Evolutionary conservation across 2,113 vertebrate genomes (phyloP), one percentile per base, ranked within the genome.

Genomic region (Columba livia): DNA sequence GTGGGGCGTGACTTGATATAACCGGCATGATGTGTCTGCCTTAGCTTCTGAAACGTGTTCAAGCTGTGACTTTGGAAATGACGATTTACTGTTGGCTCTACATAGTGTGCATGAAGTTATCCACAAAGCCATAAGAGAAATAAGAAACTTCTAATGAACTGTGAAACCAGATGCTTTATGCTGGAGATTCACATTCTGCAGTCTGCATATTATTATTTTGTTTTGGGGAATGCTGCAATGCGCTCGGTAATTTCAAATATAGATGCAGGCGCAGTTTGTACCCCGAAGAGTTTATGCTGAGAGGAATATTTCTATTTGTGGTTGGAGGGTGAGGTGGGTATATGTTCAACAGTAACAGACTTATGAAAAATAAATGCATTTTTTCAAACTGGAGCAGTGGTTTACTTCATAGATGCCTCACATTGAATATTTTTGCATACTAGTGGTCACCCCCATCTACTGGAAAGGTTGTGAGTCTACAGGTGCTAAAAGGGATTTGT

Each of bases 91-190:
- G 64, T 56, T 81, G 92, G 51, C 82, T 96, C 70, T 53, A 47
- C 86, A 44, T 7, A 78, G 82, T 25, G 12, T 0, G 3, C 61
- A n/a, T 71, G 60, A 88, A 92, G 69, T 94, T 90, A 64, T 75
- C 90, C 79, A 36, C 79, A 38, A 53, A 92, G 64, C 88, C 65
- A 53, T 94, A 72, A 88, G 88, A 94, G 82, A 29, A 48, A 90
- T 47, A 51, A 71, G 79, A 36, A 96, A 79, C 79, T 91, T 74
- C 34, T 81, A 60, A 84, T 93, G 96, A 79, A 26, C 82, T 96
- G 85, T 60, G 64, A 67, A 95, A 93, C 8, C 93, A 94, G 93
- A 90, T 94, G 93, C 92, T 97, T 93, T 89, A 77, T 93, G 95
- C 93, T 51, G 60, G 91, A 91, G 88, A 67, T 83, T 75, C 75